These are phyloP conservation scores for Oikopleura albicans DNA, from an alignment of 23 tunicate genomes.

Conservation along the genomic window DNA sequence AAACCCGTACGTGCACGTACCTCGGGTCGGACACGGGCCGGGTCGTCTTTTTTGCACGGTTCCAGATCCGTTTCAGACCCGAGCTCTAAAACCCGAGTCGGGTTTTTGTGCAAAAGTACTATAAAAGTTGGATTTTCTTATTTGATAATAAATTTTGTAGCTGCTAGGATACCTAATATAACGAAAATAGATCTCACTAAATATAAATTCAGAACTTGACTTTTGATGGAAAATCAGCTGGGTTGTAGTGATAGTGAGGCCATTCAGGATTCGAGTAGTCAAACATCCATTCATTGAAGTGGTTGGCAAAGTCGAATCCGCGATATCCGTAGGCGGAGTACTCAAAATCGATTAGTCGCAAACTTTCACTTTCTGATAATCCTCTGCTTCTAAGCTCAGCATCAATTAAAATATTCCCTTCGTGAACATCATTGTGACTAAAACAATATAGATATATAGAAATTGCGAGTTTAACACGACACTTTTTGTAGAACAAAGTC, in stretches of 20 bases:
- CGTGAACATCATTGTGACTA: slow-evolving; percentile 92
- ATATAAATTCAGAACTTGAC: too few species aligned
- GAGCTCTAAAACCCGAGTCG: too few species aligned
- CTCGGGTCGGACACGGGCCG: too few species aligned
- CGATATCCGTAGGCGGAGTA: slow-evolving; percentile 75
- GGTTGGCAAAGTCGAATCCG: slow-evolving; percentile 85
- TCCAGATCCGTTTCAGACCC: too few species aligned
- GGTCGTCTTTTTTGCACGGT: too few species aligned
- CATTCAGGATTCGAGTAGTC: slow-evolving; percentile 44
- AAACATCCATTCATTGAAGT: slow-evolving; percentile 91
- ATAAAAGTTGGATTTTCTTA: too few species aligned
- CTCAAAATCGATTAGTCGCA: slow-evolving; percentile 57
- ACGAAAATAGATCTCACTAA: too few species aligned
- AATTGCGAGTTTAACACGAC: background rate
- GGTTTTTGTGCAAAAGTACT: too few species aligned
- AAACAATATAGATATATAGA: background rate
- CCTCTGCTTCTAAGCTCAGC: background rate
- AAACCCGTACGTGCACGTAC: too few species aligned
- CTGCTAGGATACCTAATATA: too few species aligned
- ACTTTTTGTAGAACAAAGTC: background rate
- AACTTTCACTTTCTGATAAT: background rate
- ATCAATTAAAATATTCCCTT: slow-evolving; percentile 27
- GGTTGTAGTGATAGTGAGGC: slow-evolving; percentile 46
- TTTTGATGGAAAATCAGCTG: slow-evolving; percentile 34
- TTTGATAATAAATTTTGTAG: too few species aligned